Base-by-base conservation (phyloP, 2,797 vertebrate species). In the Acridotheres tristis region DNA sequence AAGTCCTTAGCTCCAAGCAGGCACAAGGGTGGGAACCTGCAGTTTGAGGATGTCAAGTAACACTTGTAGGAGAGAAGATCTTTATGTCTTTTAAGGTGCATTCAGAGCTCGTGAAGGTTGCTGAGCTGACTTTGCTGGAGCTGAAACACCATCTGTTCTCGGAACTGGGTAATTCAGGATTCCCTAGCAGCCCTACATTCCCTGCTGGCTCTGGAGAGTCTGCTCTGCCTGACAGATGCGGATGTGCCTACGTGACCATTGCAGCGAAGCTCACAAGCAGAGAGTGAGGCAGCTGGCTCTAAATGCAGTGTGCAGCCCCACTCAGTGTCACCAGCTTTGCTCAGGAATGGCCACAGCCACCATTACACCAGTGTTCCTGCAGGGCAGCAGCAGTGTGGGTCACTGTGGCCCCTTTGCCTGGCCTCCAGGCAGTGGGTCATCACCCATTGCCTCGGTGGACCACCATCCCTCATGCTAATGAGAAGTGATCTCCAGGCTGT, bases 141-240 rank as follows among this genome's bases (percentile, higher is more conserved):
- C 63, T 38, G 15, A 88, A 90, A 57, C 21, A 38, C 30, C 4
- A 6, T 68, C 76, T 67, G 36, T 69, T 72, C 67, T 30, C 45
- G 45, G 47, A 45, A 12, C 47, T 53, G 79, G 36, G 87, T 89
- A 90, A 85, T 77, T 90, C 75, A 69, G 84, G 82, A 66, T 88
- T 81, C 71, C 65, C 36, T 48, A 78, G 47, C 54, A 69, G 51
- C 42, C 50, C n/a, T 29, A 15, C 43, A 26, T 27, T 26, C 26
- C n/a, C 32, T 67, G 29, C 55, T 77, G 54, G 29, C 81, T 89
- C 71, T 53, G 0, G 0, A 51, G 48, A 76, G 32, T 12, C 48
- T 0, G 0, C 26, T 85, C 48, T 88, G 47, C 27, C 40, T 45
- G 48, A 55, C 53, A 54, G 62, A 38, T 0, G 0, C 0, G 0